phyloP scores from a whole-genome alignment of 2,888 invertebrate species.

The Trichacis sp. region DNA sequence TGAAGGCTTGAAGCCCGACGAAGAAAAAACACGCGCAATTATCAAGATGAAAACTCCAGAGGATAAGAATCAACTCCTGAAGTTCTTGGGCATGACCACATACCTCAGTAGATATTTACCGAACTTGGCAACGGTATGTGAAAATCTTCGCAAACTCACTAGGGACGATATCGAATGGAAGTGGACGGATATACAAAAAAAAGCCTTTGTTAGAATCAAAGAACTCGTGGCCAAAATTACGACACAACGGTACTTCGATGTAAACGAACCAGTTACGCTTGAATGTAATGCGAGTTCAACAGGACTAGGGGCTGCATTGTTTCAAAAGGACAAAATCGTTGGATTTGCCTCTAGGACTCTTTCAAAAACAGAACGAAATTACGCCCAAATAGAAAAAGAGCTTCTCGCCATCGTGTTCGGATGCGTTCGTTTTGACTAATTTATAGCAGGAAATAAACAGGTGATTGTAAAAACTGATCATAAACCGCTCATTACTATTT shows the following conservation, averaged over 20 bases:
- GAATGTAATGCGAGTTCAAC: slow-evolving; percentile 22
- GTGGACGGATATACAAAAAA: slow-evolving; percentile 3
- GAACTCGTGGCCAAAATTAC: neutral
- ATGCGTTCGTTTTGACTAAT: slow-evolving; percentile 54
- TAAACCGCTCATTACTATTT: too few relatives aligned
- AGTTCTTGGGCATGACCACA: slow-evolving; percentile 16
- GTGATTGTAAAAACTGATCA: slow-evolving; percentile 47
- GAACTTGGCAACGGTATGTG: slow-evolving; percentile 3
- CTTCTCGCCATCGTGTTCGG: slow-evolving; percentile 55
- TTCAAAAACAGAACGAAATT: slow-evolving; percentile 45
- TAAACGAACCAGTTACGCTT: slow-evolving; percentile 9
- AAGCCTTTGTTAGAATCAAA: slow-evolving; percentile 4
- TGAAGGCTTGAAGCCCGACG: slow-evolving; percentile 6
- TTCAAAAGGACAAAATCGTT: slow-evolving; percentile 55
- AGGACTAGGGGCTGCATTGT: slow-evolving; percentile 52
- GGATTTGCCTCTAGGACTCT: slow-evolving; percentile 56
- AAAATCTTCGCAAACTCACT: neutral
- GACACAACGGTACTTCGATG: slow-evolving; percentile 9
- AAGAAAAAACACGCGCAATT: slow-evolving; percentile 2
- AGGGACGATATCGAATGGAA: slow-evolving; percentile 2
- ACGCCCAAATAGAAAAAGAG: slow-evolving; percentile 58
- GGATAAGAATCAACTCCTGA: slow-evolving; percentile 1
- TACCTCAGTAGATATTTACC: slow-evolving; percentile 2
- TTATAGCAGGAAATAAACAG: slow-evolving; percentile 47
- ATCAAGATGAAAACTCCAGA: neutral